Evolutionary conservation across 1,140 invertebrate species (phyloP).

Genomic region (Propsilocerus akamusi): DNA sequence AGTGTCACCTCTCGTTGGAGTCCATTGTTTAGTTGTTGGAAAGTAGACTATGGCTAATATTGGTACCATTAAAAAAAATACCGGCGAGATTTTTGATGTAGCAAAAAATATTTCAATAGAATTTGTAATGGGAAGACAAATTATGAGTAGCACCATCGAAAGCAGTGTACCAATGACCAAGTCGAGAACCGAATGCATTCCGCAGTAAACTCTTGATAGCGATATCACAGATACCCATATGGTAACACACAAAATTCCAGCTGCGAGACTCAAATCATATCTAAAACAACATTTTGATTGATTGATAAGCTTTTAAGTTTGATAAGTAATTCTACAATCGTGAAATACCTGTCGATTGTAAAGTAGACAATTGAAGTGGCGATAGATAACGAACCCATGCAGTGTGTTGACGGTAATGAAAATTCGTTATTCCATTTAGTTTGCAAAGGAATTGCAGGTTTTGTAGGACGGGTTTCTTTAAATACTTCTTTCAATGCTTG

Average conservation of each 20-base stretch:
- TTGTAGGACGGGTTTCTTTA: neutral
- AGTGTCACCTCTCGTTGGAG: neutral
- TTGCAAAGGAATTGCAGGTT: neutral
- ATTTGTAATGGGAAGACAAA: neutral
- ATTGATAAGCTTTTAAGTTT: neutral
- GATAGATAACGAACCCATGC: neutral
- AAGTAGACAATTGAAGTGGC: neutral
- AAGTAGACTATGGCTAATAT: neutral
- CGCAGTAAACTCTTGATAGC: neutral
- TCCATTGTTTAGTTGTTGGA: neutral
- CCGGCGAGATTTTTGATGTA: neutral
- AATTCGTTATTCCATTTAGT: neutral
- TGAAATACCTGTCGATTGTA: neutral
- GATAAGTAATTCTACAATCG: no score
- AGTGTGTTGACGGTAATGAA: neutral
- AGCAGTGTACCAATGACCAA: neutral
- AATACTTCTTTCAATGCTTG: neutral
- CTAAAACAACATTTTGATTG: neutral
- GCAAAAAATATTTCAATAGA: neutral
- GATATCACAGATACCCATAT: neutral
- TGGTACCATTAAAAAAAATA: neutral
- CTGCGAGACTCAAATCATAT: no score
- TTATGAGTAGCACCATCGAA: neutral
- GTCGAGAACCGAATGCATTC: neutral
- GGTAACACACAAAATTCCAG: no score